Base-by-base conservation (phyloP, 2,797 vertebrate species). In the Macrochelys suwanniensis region DNA sequence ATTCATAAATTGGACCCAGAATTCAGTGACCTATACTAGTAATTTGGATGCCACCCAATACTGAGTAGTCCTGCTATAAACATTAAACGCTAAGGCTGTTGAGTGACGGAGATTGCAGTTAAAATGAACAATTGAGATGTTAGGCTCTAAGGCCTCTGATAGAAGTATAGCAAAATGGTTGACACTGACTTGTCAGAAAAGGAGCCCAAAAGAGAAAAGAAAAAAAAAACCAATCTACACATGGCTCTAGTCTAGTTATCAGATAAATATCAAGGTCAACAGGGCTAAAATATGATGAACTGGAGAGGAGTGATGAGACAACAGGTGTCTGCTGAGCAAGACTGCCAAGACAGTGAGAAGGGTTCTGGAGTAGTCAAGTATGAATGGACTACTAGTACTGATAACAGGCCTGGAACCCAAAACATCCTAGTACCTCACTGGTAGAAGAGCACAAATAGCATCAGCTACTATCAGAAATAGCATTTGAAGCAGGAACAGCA, bases 221-320 rank as follows among this genome's bases (percentile, higher is more conserved):
- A 12, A 61, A 17, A 7, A 19, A 54, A 21, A 8, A 3, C 37
- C 6, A 68, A 47, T 12, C 42, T 25, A 51, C 26, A 33, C 90
- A 91, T 33, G 45, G 65, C 56, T 92, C 51, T 84, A 78, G 57
- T 85, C 31, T 85, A 85, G 87, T 50, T 94, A 76, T 26, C 90
- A 90, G 85, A 81, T 65, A 81, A 90, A 77, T 81, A 84, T 93
- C 88, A 95, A 86, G 50, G 83, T 31, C 89, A 89, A 59, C 76
- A 86, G 90, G 53, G 53, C n/a, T 81, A 61, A 90, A 89, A 56
- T 28, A 37, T 31, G 45, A 87, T 47, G 81, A 87, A 90, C 77
- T 86, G 50, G 92, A 87, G 85, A 74, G 88, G 89, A 96, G 59
- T 81, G 26, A 51, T 56, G 13, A 11, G 33, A 51, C 42, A 92